Percentiles rank a stretch among this genome's conserved stretches.
phyloP scores from a whole-genome alignment of 1,140 invertebrate species.

The Drosophila carrolli region DNA sequence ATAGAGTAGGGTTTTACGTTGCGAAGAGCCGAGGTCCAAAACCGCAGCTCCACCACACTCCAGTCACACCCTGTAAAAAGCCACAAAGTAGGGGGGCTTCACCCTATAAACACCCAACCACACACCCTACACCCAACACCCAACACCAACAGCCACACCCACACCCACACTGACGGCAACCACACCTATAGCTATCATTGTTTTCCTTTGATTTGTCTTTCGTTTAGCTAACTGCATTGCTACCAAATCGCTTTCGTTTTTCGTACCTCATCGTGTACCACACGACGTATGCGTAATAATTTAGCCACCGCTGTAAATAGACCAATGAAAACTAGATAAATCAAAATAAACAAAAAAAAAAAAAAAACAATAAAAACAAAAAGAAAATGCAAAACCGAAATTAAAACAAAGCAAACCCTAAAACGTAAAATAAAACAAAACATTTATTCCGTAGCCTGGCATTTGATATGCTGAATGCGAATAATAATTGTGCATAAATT shows the following conservation, averaged over 20 bases:
- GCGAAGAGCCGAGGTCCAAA: conserved; percentile 15
- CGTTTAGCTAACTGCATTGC: conserved; percentile 73
- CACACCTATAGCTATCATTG: conserved; percentile 68
- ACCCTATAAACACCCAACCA: conserved; percentile 8
- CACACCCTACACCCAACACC: conserved; percentile 6
- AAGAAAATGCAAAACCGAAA: conserved; percentile 3
- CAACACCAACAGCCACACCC: conserved; percentile 6
- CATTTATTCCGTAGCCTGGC: conserved; percentile 34
- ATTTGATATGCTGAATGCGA: conserved; percentile 45
- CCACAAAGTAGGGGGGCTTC: conserved; percentile 6
- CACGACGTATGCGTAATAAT: conserved; percentile 74
- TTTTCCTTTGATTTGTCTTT: conserved; percentile 60
- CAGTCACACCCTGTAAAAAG: conserved; percentile 45
- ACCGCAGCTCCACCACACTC: conserved; percentile 19
- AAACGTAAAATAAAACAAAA: conserved; percentile 4
- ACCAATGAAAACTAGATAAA: conserved; percentile 28
- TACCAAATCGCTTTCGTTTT: conserved; percentile 53
- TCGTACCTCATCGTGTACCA: conserved; percentile 61
- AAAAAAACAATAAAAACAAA: conserved; percentile 10
- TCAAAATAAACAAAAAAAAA: conserved; percentile 11
- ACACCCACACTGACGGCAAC: conserved; percentile 18
- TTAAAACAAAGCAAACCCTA: conserved; percentile 26
- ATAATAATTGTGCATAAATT: conserved; percentile 43
- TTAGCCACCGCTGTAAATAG: conserved; percentile 54
- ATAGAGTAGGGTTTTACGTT: conserved; percentile 44